A percentile compares a stretch with the other conserved stretches of the same genome.
These are phyloP conservation scores for Gobiocypris rarus DNA, from an alignment of 2,113 vertebrate genomes.

Conservation along the genomic window DNA sequence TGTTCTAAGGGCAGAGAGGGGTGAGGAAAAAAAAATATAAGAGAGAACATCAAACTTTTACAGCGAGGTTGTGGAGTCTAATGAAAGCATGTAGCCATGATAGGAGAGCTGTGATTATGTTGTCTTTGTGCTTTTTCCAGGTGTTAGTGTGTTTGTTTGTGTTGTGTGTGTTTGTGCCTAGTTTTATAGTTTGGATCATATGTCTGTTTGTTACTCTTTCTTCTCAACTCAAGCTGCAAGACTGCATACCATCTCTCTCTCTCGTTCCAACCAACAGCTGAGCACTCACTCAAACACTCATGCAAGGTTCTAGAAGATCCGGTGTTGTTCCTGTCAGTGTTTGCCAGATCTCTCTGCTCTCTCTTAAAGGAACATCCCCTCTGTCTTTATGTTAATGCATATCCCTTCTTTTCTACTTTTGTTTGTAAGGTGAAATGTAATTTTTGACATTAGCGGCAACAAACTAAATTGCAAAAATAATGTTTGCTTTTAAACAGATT, in stretches of 20 bases:
- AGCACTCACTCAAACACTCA: slow-evolving; percentile 2
- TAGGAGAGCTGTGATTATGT: slow-evolving; percentile 16
- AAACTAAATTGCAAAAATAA: background rate
- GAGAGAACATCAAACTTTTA: slow-evolving; percentile 2
- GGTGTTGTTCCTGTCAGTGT: background rate
- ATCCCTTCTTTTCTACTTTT: background rate
- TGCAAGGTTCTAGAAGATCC: background rate
- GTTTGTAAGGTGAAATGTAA: background rate
- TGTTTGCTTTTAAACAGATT: background rate
- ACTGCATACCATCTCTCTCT: slow-evolving; percentile 17
- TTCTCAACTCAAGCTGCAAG: slow-evolving; percentile 33
- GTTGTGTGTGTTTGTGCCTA: background rate
- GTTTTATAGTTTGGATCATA: background rate
- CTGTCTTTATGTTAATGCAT: background rate
- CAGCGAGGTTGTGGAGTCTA: background rate
- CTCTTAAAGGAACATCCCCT: slow-evolving; percentile 5
- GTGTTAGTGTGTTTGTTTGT: slow-evolving; percentile 23
- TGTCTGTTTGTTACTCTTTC: slow-evolving; percentile 22
- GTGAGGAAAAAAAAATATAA: background rate
- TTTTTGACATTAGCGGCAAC: background rate
- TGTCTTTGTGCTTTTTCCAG: background rate
- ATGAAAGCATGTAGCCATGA: background rate
- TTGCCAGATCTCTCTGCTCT: slow-evolving; percentile 1
- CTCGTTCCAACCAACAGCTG: slow-evolving; percentile 11
- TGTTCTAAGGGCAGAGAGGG: slow-evolving; percentile 52